Evolutionary conservation across 2,113 vertebrate species (phyloP).

Genomic region (Forbesichthys papilliferus): DNA sequence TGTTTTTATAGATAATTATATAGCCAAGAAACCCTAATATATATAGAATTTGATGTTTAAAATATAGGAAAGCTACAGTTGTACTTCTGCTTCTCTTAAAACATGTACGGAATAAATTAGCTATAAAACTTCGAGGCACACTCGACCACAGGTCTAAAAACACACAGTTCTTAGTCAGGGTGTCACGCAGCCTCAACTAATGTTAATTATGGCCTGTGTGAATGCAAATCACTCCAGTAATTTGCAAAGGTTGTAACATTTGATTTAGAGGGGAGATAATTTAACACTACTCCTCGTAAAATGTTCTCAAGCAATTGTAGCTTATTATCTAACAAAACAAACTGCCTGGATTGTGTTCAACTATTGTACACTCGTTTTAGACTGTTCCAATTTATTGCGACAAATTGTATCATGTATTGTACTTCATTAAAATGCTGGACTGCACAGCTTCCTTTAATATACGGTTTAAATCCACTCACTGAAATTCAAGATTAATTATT

Average conservation of each 20-base stretch:
- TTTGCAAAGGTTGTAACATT: constrained; percentile 17
- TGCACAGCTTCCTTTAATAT: too few species aligned
- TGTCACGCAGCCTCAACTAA: neutral
- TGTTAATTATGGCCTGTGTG: constrained; percentile 6
- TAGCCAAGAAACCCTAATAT: constrained; percentile 29
- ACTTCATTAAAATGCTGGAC: neutral
- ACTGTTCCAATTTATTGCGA: neutral
- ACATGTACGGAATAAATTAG: constrained; percentile 11
- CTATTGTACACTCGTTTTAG: too few species aligned
- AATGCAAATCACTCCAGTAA: constrained; percentile 7
- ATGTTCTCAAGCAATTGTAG: too few species aligned
- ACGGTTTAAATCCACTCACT: too few species aligned
- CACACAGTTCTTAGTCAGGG: constrained; percentile 8
- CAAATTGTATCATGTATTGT: neutral
- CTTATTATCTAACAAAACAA: too few species aligned
- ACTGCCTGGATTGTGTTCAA: too few species aligned
- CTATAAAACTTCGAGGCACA: neutral
- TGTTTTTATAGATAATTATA: constrained; percentile 14
- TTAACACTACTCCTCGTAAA: too few species aligned
- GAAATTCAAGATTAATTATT: too few species aligned
- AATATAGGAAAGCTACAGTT: constrained; percentile 15
- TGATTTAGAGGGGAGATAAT: neutral
- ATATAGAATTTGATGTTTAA: constrained; percentile 15
- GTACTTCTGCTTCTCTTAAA: neutral
- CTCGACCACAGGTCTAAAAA: neutral